Evolutionary conservation across 2,888 invertebrate species (phyloP), one percentile per base, ranked within the genome.

Genomic region (Drosophila neutralis): DNA sequence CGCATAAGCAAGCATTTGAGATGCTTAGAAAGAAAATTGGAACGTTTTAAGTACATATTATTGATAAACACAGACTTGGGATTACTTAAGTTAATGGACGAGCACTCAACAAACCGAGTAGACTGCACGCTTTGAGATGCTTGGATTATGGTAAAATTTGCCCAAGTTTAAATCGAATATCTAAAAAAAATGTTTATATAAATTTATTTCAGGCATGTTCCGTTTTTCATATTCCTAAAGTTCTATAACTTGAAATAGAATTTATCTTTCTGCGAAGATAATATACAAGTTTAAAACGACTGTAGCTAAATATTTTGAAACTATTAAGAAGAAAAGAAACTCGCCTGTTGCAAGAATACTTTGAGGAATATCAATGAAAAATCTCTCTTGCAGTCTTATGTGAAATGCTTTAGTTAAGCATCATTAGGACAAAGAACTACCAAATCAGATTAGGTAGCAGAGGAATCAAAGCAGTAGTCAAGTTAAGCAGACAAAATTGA

Each of bases 21-120:
- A 73, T 68, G 49, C 62, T 45, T 35, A 49, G 62, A 40, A 52
- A 13, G 40, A 21, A 35, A 36, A 29, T 69, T 57, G 68, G 57
- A 80, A 68, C 27, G 49, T 40, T 67, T 57, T 69, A 75, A 79
- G 63, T 79, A 77, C 71, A 71, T 35, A 63, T 40, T 57, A 60
- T 69, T 60, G 40, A 63, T 70, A 78, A 76, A 68, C 67, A 80
- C 78, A 78, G 78, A 80, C 77, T 80, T 80, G 80, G 64, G 52
- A 59, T 76, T 72, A 72, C 78, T 80, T 78, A 78, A 76, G 29
- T 51, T 76, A 62, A 78, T 80, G 80, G 78, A 78, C 77, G 76
- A 80, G 67, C 76, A 80, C 76, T 80, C 77, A 65, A 69, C 42
- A 57, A 36, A 59, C 40, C 49, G 29, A 59, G 69, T 40, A 40